Conservation (phyloP, 2,797 vertebrate genomes). For the Phoebastria nigripes region DNA sequence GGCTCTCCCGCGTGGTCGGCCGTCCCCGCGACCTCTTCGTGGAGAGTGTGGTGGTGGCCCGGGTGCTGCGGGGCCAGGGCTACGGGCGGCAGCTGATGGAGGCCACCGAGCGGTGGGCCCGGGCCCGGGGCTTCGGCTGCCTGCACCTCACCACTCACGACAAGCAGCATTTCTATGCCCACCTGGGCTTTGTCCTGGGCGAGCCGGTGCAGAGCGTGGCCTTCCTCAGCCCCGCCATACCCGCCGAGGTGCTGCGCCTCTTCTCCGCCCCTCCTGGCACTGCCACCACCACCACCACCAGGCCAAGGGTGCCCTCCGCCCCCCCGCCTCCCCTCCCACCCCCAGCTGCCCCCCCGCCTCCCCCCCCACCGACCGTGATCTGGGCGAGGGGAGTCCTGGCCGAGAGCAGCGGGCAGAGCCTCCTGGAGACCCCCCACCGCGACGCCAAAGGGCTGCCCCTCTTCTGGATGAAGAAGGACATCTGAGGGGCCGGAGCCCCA, state of each 20-base stretch:
- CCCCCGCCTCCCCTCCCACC: slow-evolving; percentile 8
- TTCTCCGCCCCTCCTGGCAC: slow-evolving; percentile 61
- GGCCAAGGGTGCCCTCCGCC: not conserved
- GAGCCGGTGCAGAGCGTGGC: slow-evolving; percentile 86
- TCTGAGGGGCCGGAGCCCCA: slow-evolving; percentile 55
- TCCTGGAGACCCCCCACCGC: slow-evolving; percentile 80
- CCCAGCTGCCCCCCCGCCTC: not conserved
- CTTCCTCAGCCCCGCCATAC: slow-evolving; percentile 77
- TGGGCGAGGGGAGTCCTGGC: not conserved
- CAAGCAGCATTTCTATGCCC: slow-evolving; percentile 90
- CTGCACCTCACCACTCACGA: slow-evolving; percentile 92
- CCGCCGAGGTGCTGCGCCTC: slow-evolving; percentile 77
- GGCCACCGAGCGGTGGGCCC: slow-evolving; percentile 84
- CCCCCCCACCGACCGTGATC: not conserved
- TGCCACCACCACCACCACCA: not conserved
- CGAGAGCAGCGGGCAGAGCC: slow-evolving; percentile 57
- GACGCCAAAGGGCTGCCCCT: slow-evolving; percentile 84
- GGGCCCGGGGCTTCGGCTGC: slow-evolving; percentile 75
- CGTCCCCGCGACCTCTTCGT: slow-evolving; percentile 81
- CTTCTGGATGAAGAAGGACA: slow-evolving; percentile 96
- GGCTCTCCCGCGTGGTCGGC: slow-evolving; percentile 83
- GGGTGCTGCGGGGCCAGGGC: slow-evolving; percentile 83
- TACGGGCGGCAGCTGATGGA: slow-evolving; percentile 90
- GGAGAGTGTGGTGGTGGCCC: slow-evolving; percentile 90
- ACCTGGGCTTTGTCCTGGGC: slow-evolving; percentile 84